Evolutionary conservation across 1,140 invertebrate genomes (phyloP), one percentile per base, ranked within the genome.

Genomic region (Patella vulgata): DNA sequence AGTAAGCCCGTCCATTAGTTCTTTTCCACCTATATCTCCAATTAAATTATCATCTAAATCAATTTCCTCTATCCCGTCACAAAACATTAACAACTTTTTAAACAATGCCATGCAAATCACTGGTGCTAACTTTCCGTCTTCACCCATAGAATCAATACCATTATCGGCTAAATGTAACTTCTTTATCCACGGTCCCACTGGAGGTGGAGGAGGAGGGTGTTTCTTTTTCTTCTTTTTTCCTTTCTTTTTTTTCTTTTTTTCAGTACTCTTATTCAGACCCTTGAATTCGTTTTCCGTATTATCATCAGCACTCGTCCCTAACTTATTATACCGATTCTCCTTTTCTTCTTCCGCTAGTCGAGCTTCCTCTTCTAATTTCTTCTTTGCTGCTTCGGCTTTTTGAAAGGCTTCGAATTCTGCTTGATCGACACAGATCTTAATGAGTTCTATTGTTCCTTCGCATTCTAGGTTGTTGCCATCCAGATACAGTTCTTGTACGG

Each of bases 151-250:
- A 63, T 84, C 82, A 36, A 84, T 81, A 11, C 78, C 81, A 63
- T 85, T 85, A 60, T 85, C 82, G 25, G 80, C 82, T 23, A 84
- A 27, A 48, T 84, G 82, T 14, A 85, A 68, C 51, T 84, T 84
- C 53, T 75, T 63, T 11, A 84, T 51, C 81, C 81, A 83, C 0
- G 83, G 78, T 4, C 82, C 83, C n/a, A 81, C 74, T 30, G 74
- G 69, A 0, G 83, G 80, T 8, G 80, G 82, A 0, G 65, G 58
- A 11, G 68, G 68, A 2, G 70, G 73, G 17, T 73, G 68, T 33
- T 81, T 81, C 53, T 81, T 79, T 64, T 80, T 80, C 66, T 83
- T 81, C 64, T 80, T 82, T 54, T 63, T 70, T 46, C 39, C 27
- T 9, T 12, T 23, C 12, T 31, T 31, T 28, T 53, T 25, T 42